Evolutionary conservation across 2,888 invertebrate species (phyloP).

Genomic region (Emesis furor): DNA sequence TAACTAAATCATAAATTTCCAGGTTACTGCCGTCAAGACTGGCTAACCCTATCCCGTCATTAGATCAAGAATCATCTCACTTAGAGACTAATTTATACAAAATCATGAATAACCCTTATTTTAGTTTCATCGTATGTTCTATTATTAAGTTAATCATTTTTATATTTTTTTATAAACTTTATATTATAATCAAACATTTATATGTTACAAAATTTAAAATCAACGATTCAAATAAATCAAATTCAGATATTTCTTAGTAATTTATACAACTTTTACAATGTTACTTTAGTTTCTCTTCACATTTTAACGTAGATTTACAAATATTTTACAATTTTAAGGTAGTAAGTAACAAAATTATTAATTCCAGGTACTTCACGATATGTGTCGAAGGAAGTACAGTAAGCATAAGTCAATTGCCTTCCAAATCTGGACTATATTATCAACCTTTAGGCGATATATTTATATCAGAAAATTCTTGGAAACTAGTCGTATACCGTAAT

Average conservation of each 20-base stretch:
- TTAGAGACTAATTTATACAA: too few species aligned
- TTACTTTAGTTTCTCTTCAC: background rate
- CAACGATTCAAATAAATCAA: background rate
- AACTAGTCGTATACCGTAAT: slow-evolving; percentile 68
- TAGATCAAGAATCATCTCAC: too few species aligned
- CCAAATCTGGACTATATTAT: slow-evolving; percentile 59
- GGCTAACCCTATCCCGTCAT: too few species aligned
- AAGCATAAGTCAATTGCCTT: slow-evolving; percentile 51
- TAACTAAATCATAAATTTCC: background rate
- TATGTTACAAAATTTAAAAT: background rate
- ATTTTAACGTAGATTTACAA: too few species aligned
- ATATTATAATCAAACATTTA: background rate
- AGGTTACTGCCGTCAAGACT: background rate
- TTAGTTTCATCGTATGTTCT: too few species aligned
- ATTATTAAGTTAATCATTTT: too few species aligned
- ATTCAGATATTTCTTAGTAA: background rate
- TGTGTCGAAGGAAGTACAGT: slow-evolving; percentile 24
- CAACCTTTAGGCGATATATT: slow-evolving; percentile 37
- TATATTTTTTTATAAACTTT: too few species aligned
- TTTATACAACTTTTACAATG: background rate
- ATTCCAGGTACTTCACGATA: slow-evolving; percentile 58
- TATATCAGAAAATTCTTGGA: slow-evolving; percentile 66
- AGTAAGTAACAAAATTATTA: background rate
- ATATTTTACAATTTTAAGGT: background rate
- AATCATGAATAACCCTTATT: too few species aligned